These are phyloP conservation scores for Microtus montanus DNA, from an alignment of 2,113 vertebrate genomes.

Conservation along the genomic window DNA sequence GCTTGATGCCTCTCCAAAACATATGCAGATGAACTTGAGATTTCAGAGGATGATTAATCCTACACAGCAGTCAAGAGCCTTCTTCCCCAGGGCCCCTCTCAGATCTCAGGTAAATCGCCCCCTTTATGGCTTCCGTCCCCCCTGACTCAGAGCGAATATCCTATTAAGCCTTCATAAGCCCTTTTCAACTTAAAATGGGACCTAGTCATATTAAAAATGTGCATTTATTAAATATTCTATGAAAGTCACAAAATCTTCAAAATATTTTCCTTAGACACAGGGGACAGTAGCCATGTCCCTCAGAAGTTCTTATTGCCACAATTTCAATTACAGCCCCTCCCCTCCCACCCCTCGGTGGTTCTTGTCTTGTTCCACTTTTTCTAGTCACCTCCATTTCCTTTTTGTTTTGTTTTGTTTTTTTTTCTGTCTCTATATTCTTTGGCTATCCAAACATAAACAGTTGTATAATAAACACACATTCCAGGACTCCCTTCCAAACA, in stretches of 20 bases:
- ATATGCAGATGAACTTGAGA: slow-evolving; percentile 69
- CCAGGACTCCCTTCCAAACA: slow-evolving; percentile 11
- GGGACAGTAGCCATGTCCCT: background rate
- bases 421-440: background rate
- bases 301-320: background rate
- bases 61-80: slow-evolving; percentile 41
- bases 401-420: background rate
- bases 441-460: slow-evolving; percentile 5
- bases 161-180: slow-evolving; percentile 61
- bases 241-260: slow-evolving; percentile 54
- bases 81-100: slow-evolving; percentile 61
- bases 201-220: slow-evolving; percentile 46
- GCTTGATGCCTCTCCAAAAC: slow-evolving; percentile 53
- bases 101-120: slow-evolving; percentile 56
- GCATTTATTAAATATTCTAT: slow-evolving; percentile 58
- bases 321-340: background rate
- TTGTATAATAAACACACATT: background rate
- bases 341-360: background rate
- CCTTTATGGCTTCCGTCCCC: slow-evolving; percentile 34
- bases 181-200: slow-evolving; percentile 61
- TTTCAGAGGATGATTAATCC: slow-evolving; percentile 63
- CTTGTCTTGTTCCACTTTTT: background rate
- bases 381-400: background rate
- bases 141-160: slow-evolving; percentile 40
- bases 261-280: slow-evolving; percentile 50